Evolutionary conservation across 2,888 invertebrate genomes (phyloP), one percentile per base, ranked within the genome.

Genomic region (Galerucella nymphaeae): DNA sequence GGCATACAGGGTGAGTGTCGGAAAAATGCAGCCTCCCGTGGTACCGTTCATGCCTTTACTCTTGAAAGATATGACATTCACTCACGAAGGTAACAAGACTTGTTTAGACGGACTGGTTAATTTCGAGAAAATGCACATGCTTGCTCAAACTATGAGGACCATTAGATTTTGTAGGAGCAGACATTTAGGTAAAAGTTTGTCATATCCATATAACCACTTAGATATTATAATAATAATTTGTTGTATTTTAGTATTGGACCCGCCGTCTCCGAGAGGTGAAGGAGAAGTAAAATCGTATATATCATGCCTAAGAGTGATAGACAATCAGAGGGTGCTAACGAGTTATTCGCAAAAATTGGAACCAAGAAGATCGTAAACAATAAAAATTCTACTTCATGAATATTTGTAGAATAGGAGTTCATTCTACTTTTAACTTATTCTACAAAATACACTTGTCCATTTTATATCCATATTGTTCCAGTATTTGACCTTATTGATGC

Each of bases 101-200:
- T 92, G 92, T 80, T 89, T 93, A 77, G 92, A 93, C 82, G 93
- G 93, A 3, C 87, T 95, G 74, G 93, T 95, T 61, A 95, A 95
- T 86, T 95, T 95, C 85, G 95, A 95, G 85, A 95, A 95, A 87
- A 95, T 95, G 94, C 94, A 95, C 84, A 94, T 95, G 94, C 89
- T 95, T 82, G 94, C 94, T 20, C 93, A 94, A 85, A 93, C 94
- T 2, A 90, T 95, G 88, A 88, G 94, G 77, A 93, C 91, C 69
- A 91, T 95, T 78, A 88, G 93, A 77, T 92, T 92, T 83, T 94
- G 94, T 85, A 89, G 93, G 79, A 92, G 92, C 80, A 88, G 92
- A 80, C 91, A 91, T 85, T 87, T 92, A 81, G 90, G 93, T 91
- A 86, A 88, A 88, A 20, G 14, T 8, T 13, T n/a, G 14, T 41